Conservation (phyloP, 2,888 invertebrate species). For the Lingula anatina region DNA sequence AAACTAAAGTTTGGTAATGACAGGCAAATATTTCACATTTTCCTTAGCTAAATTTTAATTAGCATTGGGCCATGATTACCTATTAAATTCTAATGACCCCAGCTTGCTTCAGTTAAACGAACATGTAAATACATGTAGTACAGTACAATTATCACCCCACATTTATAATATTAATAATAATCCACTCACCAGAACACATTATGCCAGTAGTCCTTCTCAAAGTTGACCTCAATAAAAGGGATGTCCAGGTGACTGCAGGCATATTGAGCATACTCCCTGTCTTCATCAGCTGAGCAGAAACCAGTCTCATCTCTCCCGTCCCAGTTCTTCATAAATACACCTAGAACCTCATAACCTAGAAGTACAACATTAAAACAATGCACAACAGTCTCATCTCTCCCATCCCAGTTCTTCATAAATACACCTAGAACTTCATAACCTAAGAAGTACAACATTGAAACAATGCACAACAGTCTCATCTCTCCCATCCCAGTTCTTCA, state of each 20-base stretch:
- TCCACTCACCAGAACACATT: slow-evolving; percentile 56
- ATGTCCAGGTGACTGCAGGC: slow-evolving; percentile 76
- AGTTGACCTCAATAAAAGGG: slow-evolving; percentile 76
- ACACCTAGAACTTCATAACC: slow-evolving; percentile 80
- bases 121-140: too few relatives aligned
- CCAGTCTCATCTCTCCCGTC: slow-evolving; percentile 83
- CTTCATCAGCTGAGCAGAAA: slow-evolving; percentile 74
- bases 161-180: background rate
- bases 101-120: too few relatives aligned
- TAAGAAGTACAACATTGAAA: too few relatives aligned
- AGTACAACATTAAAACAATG: too few relatives aligned
- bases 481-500: slow-evolving; percentile 91
- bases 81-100: too few relatives aligned
- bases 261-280: slow-evolving; percentile 77
- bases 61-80: too few relatives aligned
- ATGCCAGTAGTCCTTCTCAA: slow-evolving; percentile 73
- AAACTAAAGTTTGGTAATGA: too few relatives aligned
- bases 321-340: slow-evolving; percentile 95
- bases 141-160: too few relatives aligned
- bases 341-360: slow-evolving; percentile 75
- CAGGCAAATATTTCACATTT: too few relatives aligned
- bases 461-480: too few relatives aligned
- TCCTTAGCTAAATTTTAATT: too few relatives aligned
- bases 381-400: slow-evolving; percentile 75
- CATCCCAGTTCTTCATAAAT: slow-evolving; percentile 97